Conservation (phyloP, 2,113 vertebrate genomes). For the Salvelinus fontinalis region DNA sequence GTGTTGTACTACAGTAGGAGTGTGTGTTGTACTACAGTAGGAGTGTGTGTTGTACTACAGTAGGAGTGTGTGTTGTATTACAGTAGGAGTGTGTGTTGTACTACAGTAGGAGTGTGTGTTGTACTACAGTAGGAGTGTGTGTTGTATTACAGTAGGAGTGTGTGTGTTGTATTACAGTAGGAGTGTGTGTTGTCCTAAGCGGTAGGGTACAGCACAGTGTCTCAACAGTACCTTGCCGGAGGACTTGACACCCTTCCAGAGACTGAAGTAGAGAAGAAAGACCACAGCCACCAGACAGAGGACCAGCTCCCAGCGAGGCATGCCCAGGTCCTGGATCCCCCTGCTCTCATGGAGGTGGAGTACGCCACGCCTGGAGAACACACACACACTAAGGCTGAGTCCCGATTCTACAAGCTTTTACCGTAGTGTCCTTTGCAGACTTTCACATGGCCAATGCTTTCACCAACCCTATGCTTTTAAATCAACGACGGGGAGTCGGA, state of each 20-base stretch:
- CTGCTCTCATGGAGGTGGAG: slow-evolving; percentile 88
- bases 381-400: slow-evolving; percentile 1
- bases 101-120: too few relatives aligned
- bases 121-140: too few relatives aligned
- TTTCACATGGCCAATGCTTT: too few relatives aligned
- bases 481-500: too few relatives aligned
- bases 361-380: slow-evolving; percentile 81
- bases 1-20: too few relatives aligned
- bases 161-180: not conserved
- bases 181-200: not conserved
- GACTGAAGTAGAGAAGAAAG: slow-evolving; percentile 92
- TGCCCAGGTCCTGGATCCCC: slow-evolving; percentile 88
- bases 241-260: slow-evolving; percentile 98
- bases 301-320: slow-evolving; percentile 88
- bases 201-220: not conserved
- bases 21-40: too few relatives aligned
- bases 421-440: too few relatives aligned
- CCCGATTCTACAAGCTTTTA: not conserved
- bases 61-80: too few relatives aligned
- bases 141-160: not conserved
- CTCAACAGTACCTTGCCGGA: slow-evolving; percentile 91
- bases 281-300: slow-evolving; percentile 89
- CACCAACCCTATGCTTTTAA: too few relatives aligned
- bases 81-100: too few relatives aligned
- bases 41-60: too few relatives aligned